Base-by-base conservation (phyloP, 1,140 invertebrate genomes). In the Ostrea denselamellosa region DNA sequence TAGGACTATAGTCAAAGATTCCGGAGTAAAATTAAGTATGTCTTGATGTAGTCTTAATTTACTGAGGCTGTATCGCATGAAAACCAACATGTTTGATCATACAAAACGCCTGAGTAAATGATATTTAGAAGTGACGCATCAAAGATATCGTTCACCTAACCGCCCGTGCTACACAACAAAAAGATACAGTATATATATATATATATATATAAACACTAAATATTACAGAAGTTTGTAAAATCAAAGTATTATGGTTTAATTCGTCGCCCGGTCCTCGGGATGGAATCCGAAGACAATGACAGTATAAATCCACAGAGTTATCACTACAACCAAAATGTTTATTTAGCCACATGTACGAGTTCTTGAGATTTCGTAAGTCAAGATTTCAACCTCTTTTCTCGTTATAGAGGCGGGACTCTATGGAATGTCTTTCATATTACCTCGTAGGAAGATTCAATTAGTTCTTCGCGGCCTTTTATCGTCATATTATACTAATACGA, bases 401-500 rank as follows among this genome's bases (percentile, higher is more conserved):
- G 68, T 77, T 34, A 12, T 77, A 34, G 68, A 77, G 68, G 68
- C 68, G 68, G 68, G 68, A 34, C 25, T 77, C 68, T 10, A 10
- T 28, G 68, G 68, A 77, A 77, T 77, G 68, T 77, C 68, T 77
- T 77, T 77, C 28, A 77, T 77, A 77, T 77, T 17, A 8, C 68
- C 25, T 77, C 68, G 28, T 77, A 77, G 25, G 68, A 77, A 34
- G 25, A 77, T 77, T 34, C 68, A 77, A 77, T 77, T 77, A 77
- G 68, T 77, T 77, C 68, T 34, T 77, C 28, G 8, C 12, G 68
- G 68, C 25, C 68, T 77, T 77, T 77, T 77, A 8, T 28, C 68
- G 68, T 25, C 68, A 77, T 77, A 77, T 77, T 77, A 77, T 77
- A 77, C 68, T 77, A 77, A 77, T 77, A 34, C 68, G 68, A 77